Base-by-base conservation (phyloP, 2,113 vertebrate species). In the Heloderma charlesbogerti region DNA sequence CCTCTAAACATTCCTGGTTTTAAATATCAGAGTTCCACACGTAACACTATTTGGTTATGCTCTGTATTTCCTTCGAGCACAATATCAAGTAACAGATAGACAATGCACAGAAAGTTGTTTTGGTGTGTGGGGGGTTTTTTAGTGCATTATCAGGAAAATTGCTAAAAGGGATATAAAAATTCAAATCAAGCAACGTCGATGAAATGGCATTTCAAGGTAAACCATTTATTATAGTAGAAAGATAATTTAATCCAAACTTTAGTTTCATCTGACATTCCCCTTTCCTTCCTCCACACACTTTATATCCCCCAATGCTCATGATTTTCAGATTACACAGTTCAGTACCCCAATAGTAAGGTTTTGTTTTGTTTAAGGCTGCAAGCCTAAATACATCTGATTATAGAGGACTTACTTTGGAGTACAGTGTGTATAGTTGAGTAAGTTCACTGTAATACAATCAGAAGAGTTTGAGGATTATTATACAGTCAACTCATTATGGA, bases 21-120 rank as follows among this genome's bases (percentile, higher is more conserved):
- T 90, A 67, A 90, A 67, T 67, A 93, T 93, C 82, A 87, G 93
- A 89, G 84, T 94, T 94, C 93, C 92, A 94, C 89, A 93, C 89
- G 89, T 87, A 83, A 91, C 86, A 92, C 88, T 93, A 93, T 40
- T 57, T 51, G 48, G 15, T 82, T 89, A 54, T 12, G 31, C 34
- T 45, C 27, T 72, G 5, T 16, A 20, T 51, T 29, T 57, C 57
- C 3, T 27, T 48, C 20, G 60, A 1, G 29, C 45, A 72, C 34
- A 31, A 60, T 51, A 83, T 2, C 4, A 8, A 54, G 40, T 12
- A n/a, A 27, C 20, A 37, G 9, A 54, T 22, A 54, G 29, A 25
- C 48, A 69, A 72, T 37, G 8, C n/a, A 29, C 25, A 63, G 25
- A 71, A 71, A 43, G 48, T 4, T 20, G 6, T 27, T 4, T 57